These are phyloP conservation scores for Varanus salvator DNA, from an alignment of 2,113 vertebrate species.

Conservation along the genomic window DNA sequence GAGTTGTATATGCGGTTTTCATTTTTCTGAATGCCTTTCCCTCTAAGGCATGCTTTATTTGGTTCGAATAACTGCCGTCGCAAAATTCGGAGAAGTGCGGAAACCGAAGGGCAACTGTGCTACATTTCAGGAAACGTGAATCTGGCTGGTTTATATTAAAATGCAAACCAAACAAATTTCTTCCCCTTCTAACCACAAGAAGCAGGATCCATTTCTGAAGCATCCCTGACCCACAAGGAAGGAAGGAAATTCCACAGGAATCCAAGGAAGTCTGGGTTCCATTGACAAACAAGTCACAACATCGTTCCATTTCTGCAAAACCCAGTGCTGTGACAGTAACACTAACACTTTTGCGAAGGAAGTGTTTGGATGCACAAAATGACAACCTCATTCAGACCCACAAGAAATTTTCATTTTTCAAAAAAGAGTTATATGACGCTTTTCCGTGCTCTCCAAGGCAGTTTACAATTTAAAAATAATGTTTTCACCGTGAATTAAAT, in stretches of 20 bases:
- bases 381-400: background rate
- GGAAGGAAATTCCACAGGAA: constrained; percentile 23
- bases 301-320: background rate
- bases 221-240: background rate
- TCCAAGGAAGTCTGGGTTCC: background rate
- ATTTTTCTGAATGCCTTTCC: too few relatives aligned
- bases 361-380: background rate
- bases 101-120: too few relatives aligned
- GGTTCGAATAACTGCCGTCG: too few relatives aligned
- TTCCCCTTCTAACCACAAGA: background rate
- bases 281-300: background rate
- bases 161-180: background rate
- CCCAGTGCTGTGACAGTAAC: background rate
- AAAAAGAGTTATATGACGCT: background rate
- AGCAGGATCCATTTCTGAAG: background rate
- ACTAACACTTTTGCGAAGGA: background rate
- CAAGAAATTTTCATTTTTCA: background rate
- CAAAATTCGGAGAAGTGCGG: too few relatives aligned
- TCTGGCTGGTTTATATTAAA: background rate
- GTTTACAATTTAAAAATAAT: background rate
- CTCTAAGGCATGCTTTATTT: too few relatives aligned
- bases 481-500: background rate
- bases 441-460: background rate
- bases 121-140: background rate
- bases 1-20: background rate